Percentiles rank a stretch among this genome's conserved stretches.
Conservation (phyloP, 2,888 invertebrate species). For the Mimachlamys varia region DNA sequence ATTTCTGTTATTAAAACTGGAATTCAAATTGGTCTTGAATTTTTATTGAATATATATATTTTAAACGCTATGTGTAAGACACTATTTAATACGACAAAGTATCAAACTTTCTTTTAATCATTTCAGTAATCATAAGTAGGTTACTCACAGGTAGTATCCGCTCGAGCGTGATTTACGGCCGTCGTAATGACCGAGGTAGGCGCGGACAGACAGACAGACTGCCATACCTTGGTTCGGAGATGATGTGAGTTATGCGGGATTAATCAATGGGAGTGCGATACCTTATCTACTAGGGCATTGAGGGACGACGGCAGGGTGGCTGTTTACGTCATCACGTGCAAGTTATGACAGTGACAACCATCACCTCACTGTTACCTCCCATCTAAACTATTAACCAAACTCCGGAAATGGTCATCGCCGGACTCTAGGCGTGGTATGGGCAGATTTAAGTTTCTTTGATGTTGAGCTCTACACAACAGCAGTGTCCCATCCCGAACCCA, state of each 20-base stretch:
- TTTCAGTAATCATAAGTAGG: too few relatives aligned
- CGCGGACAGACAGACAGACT: background rate
- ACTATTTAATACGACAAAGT: too few relatives aligned
- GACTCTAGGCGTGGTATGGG: background rate
- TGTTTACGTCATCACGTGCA: conserved; percentile 28
- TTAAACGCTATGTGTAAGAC: too few relatives aligned
- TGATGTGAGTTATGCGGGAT: background rate
- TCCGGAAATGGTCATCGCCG: background rate
- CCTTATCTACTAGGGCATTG: background rate
- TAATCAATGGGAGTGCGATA: background rate
- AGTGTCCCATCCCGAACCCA: background rate
- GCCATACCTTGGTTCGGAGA: background rate
- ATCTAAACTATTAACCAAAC: background rate
- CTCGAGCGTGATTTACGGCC: too few relatives aligned
- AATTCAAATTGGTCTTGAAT: too few relatives aligned
- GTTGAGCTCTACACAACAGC: background rate
- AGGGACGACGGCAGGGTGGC: background rate
- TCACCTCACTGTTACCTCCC: background rate
- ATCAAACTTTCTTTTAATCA: too few relatives aligned
- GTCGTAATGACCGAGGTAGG: background rate
- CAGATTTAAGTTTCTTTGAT: background rate
- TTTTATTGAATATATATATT: too few relatives aligned
- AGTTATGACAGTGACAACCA: conserved; percentile 33
- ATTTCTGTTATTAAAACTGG: too few relatives aligned
- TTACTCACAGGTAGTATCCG: too few relatives aligned